These are phyloP conservation scores for Ostrea edulis DNA, from an alignment of 1,140 invertebrate species.

Conservation along the genomic window DNA sequence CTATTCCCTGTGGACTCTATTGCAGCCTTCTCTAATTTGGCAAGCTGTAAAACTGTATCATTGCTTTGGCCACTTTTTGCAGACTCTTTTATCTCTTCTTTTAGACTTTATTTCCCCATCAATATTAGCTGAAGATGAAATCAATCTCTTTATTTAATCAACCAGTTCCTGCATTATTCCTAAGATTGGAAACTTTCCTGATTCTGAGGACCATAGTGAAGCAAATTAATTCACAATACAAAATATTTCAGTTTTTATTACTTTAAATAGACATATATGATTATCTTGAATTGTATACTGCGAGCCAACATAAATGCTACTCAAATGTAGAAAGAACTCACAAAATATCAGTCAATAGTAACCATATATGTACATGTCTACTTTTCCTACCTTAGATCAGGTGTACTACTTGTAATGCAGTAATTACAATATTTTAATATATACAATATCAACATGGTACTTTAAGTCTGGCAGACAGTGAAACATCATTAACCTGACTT, in stretches of 20 bases:
- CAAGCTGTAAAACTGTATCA: neutral
- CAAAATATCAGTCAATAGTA: no score
- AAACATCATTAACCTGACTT: no score
- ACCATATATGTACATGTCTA: no score
- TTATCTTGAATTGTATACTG: neutral
- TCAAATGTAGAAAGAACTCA: no score
- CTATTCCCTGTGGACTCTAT: neutral
- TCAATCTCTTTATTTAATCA: conserved; percentile 33
- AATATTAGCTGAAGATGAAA: neutral
- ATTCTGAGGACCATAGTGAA: neutral
- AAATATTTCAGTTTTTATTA: neutral
- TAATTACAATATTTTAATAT: no score
- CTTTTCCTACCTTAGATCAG: no score
- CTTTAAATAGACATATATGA: neutral
- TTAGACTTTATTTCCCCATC: conserved; percentile 4
- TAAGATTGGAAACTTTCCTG: conserved; percentile 17
- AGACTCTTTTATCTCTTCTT: neutral
- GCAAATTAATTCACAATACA: conserved; percentile 32
- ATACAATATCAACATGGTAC: no score
- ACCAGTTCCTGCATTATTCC: neutral
- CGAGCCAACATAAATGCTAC: neutral
- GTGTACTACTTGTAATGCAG: no score
- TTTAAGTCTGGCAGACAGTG: no score
- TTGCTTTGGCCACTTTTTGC: neutral
- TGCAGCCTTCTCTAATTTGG: neutral